These are phyloP conservation scores for Drosophila atripex DNA, from an alignment of 2,888 invertebrate species.

Conservation along the genomic window DNA sequence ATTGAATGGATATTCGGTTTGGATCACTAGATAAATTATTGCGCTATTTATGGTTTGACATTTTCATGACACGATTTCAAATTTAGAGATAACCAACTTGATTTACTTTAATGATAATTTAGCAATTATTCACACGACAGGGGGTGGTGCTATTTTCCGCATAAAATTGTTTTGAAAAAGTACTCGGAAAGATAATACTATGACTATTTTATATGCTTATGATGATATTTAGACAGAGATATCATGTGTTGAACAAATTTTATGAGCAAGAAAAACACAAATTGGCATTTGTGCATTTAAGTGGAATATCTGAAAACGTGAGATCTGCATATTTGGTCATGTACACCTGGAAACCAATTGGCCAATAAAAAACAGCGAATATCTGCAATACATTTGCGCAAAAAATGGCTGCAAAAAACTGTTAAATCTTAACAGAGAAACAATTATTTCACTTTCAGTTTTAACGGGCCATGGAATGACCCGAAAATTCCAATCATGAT, in stretches of 20 bases:
- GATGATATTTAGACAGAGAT: slow-evolving; percentile 12
- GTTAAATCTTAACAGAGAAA: not conserved
- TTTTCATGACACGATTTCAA: slow-evolving; percentile 35
- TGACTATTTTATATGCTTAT: slow-evolving; percentile 4
- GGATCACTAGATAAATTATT: slow-evolving; percentile 17
- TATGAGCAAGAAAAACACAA: slow-evolving; percentile 14
- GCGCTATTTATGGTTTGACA: slow-evolving; percentile 21
- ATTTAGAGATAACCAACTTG: slow-evolving; percentile 19
- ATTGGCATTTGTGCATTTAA: not conserved
- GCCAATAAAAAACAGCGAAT: slow-evolving; percentile 13
- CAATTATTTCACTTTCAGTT: not conserved
- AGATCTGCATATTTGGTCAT: slow-evolving; percentile 17
- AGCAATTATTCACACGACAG: slow-evolving; percentile 11
- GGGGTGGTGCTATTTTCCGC: slow-evolving; percentile 1
- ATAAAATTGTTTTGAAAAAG: slow-evolving; percentile 11
- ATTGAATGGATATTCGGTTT: slow-evolving; percentile 13
- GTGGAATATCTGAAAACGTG: slow-evolving; percentile 20
- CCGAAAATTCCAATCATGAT: slow-evolving; percentile 56
- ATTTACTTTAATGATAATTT: slow-evolving; percentile 18
- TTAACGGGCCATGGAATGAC: not conserved
- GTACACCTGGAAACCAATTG: slow-evolving; percentile 7
- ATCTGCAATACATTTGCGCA: slow-evolving; percentile 29
- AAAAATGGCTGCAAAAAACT: not conserved
- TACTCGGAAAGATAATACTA: not conserved
- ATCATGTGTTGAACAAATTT: not conserved